Conservation (phyloP, 1,140 invertebrate genomes). For the Ooceraea biroi region DNA sequence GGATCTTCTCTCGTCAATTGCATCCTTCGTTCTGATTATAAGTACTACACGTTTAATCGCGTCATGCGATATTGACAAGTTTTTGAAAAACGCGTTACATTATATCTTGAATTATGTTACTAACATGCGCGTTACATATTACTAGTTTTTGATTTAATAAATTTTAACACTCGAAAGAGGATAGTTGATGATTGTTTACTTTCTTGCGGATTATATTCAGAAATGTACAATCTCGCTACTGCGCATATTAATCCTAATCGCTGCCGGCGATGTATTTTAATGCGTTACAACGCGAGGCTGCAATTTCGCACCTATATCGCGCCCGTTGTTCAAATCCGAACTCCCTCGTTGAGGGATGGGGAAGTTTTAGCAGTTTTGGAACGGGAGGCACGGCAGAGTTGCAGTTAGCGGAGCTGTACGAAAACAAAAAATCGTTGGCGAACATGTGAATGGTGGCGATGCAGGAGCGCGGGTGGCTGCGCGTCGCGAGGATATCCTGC, state of each 20-base stretch:
- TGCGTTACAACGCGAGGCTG: not conserved
- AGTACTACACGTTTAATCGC: not conserved
- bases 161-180: not conserved
- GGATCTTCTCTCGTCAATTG: not conserved
- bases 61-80: not conserved
- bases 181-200: not conserved
- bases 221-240: not conserved
- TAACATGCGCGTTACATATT: not conserved
- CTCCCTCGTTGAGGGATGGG: not conserved
- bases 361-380: not conserved
- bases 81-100: not conserved
- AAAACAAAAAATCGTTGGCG: constrained; percentile 2
- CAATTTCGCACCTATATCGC: constrained; percentile 1
- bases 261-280: not conserved
- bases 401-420: not conserved
- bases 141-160: not conserved
- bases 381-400: not conserved
- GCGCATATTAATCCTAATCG: not conserved
- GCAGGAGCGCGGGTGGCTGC: constrained; percentile 24
- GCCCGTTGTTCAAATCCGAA: not conserved
- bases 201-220: not conserved
- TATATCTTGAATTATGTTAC: not conserved
- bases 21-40: not conserved
- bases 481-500: constrained; percentile 67
- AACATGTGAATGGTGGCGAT: constrained; percentile 22